Evolutionary conservation across 2,888 invertebrate species (phyloP).

Genomic region (Spilarctia lutea): DNA sequence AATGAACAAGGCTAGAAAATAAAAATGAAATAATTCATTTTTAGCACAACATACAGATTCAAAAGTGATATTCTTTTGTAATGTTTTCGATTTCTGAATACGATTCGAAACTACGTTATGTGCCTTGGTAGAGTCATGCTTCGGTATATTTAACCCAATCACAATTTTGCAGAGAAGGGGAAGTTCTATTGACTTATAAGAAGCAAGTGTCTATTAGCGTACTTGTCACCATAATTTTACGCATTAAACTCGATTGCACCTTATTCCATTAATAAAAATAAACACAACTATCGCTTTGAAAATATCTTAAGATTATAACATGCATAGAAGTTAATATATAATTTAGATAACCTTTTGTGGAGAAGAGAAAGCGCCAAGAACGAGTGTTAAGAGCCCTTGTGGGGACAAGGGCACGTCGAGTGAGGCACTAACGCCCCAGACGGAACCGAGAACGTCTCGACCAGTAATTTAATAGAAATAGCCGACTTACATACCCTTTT

Average conservation of each 20-base stretch:
- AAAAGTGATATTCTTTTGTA: background rate
- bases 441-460: background rate
- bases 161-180: too few relatives aligned
- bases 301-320: background rate
- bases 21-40: too few relatives aligned
- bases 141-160: too few relatives aligned
- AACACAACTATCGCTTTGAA: too few relatives aligned
- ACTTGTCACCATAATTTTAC: too few relatives aligned
- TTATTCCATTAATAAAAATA: too few relatives aligned
- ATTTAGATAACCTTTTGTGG: background rate
- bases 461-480: slow-evolving; percentile 7
- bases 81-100: background rate
- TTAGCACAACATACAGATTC: too few relatives aligned
- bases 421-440: slow-evolving; percentile 14
- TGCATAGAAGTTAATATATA: background rate
- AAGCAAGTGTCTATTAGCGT: too few relatives aligned
- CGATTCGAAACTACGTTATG: too few relatives aligned
- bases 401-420: slow-evolving; percentile 27
- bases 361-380: slow-evolving; percentile 31
- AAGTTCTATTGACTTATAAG: too few relatives aligned
- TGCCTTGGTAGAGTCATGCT: too few relatives aligned
- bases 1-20: background rate
- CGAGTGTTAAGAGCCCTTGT: slow-evolving; percentile 30
- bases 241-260: too few relatives aligned
- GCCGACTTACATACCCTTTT: slow-evolving; percentile 9